phyloP scores from a whole-genome alignment of 2,113 vertebrate species.

The Corynorhinus townsendii region DNA sequence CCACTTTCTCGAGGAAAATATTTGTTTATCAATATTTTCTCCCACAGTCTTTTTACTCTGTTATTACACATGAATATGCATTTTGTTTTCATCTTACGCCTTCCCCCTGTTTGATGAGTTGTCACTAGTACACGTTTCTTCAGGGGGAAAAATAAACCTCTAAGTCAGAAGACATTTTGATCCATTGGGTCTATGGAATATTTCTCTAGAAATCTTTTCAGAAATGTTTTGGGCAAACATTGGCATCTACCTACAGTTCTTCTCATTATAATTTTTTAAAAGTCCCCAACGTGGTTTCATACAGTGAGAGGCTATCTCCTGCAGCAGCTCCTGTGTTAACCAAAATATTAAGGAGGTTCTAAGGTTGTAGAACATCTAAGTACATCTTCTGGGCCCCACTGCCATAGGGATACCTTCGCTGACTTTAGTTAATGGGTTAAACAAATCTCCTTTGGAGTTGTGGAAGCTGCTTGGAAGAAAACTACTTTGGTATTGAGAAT shows the following conservation, averaged over 20 bases:
- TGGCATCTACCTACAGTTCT: neutral
- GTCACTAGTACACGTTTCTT: neutral
- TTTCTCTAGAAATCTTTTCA: conserved; percentile 28
- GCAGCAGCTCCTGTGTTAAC: neutral
- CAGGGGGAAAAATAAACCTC: neutral
- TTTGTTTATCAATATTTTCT: conserved; percentile 65
- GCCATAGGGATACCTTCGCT: neutral
- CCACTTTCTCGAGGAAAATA: conserved; percentile 63
- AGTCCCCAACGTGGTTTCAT: neutral
- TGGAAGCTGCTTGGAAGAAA: conserved; percentile 42
- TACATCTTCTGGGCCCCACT: accelerated
- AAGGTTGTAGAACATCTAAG: neutral
- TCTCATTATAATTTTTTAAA: neutral
- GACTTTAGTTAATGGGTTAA: conserved; percentile 43
- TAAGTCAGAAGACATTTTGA: conserved; percentile 15
- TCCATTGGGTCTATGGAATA: neutral
- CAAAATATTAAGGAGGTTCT: neutral
- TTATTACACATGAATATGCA: conserved; percentile 70
- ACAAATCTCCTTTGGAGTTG: conserved; percentile 30
- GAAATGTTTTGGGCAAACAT: conserved; percentile 3
- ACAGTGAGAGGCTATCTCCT: neutral
- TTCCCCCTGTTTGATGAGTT: conserved; percentile 33
- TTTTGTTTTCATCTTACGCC: conserved; percentile 34
- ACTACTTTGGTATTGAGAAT: conserved; percentile 9
- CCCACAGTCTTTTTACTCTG: conserved; percentile 34